phyloP scores from a whole-genome alignment of 2,888 invertebrate species.

The Brenthis hecate region DNA sequence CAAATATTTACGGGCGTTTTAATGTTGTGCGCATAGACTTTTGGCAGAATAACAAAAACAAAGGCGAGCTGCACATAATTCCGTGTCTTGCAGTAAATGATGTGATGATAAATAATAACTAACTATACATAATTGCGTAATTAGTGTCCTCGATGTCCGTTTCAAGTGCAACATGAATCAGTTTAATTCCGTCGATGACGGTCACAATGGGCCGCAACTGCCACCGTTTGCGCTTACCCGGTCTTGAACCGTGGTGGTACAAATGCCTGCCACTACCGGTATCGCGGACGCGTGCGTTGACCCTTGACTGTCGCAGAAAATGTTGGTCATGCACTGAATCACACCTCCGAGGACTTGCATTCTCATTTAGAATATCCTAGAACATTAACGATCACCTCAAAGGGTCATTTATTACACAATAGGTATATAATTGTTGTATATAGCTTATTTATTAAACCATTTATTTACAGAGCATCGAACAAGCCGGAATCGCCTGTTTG shows the following conservation, averaged over 20 bases:
- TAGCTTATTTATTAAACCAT: conserved; percentile 37
- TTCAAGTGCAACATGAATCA: conserved; percentile 55
- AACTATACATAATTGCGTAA: conserved; percentile 37
- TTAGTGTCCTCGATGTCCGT: conserved; percentile 46
- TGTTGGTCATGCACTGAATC: conserved; percentile 66
- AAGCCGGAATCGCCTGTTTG: conserved; percentile 75
- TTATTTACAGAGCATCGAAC: conserved; percentile 66
- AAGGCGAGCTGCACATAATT: conserved; percentile 30
- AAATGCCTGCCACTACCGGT: conserved; percentile 44
- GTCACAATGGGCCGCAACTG: conserved; percentile 40
- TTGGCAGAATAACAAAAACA: conserved; percentile 40
- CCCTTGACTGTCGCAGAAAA: conserved; percentile 66
- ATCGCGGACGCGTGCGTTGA: conserved; percentile 65
- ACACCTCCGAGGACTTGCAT: conserved; percentile 47
- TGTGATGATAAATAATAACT: conserved; percentile 39
- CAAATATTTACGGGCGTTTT: conserved; percentile 17
- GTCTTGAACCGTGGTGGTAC: conserved; percentile 60
- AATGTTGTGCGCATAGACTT: conserved; percentile 30
- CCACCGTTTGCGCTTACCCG: conserved; percentile 46
- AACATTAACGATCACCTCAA: conserved; percentile 8
- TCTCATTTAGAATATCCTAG: conserved; percentile 30
- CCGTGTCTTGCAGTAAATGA: conserved; percentile 35
- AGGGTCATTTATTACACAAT: not conserved
- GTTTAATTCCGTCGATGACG: conserved; percentile 73
- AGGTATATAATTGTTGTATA: not conserved